phyloP scores from a whole-genome alignment of 2,797 vertebrate species.

The Typhlichthys subterraneus region DNA sequence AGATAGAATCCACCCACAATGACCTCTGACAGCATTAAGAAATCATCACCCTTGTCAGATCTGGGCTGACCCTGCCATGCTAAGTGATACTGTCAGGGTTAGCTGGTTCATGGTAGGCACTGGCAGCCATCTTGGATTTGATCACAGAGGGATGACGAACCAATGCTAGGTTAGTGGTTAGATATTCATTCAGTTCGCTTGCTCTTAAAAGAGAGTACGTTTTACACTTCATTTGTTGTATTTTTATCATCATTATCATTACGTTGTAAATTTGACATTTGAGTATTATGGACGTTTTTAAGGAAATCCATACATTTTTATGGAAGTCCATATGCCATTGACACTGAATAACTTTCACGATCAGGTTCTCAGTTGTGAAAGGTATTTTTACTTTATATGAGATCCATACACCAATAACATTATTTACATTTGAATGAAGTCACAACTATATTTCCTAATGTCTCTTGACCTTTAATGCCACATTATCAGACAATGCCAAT shows the following conservation, averaged over 20 bases:
- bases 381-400: no score
- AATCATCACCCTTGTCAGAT: conserved; percentile 63
- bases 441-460: conserved; percentile 48
- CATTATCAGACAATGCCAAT: conserved; percentile 59
- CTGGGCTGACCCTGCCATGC: conserved; percentile 29
- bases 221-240: no score
- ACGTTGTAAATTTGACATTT: no score
- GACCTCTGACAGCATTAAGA: conserved; percentile 61
- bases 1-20: conserved; percentile 22
- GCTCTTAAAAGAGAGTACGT: no score
- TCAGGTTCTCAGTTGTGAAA: no score
- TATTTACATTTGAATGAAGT: conserved; percentile 25
- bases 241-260: no score
- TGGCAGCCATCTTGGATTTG: conserved; percentile 36
- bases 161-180: no score
- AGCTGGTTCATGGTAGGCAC: conserved; percentile 24
- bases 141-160: conserved; percentile 19
- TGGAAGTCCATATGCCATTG: no score
- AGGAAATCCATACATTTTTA: no score
- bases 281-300: no score
- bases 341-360: no score
- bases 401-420: conserved; percentile 9
- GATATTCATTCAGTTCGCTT: no score
- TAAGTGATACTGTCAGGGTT: conserved; percentile 44
- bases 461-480: conserved; percentile 48